These are phyloP conservation scores for Takifugu flavidus DNA, from an alignment of 2,113 vertebrate genomes.

Conservation along the genomic window DNA sequence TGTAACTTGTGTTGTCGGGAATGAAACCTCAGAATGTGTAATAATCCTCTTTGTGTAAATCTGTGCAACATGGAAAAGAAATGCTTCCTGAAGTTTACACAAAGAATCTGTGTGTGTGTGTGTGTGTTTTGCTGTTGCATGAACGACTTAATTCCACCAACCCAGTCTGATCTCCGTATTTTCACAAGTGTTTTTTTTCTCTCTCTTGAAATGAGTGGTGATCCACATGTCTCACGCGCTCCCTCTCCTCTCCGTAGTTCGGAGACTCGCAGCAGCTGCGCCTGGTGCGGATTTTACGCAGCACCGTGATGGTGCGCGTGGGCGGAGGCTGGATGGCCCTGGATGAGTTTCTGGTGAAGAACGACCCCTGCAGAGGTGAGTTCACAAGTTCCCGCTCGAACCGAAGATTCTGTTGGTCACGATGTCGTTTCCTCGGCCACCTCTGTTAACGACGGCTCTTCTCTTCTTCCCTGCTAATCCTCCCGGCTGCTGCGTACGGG, in stretches of 20 bases:
- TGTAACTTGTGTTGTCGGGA: slow-evolving; percentile 64
- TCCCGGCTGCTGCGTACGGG: slow-evolving; percentile 78
- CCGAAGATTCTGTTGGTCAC: neutral
- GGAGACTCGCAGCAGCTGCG: slow-evolving; percentile 97
- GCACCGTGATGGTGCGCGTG: slow-evolving; percentile 98
- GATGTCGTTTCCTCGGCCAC: slow-evolving; percentile 19
- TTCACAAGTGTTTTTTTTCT: neutral
- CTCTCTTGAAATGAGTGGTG: neutral
- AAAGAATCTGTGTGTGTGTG: neutral
- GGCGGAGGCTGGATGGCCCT: slow-evolving; percentile 99
- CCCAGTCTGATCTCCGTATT: neutral
- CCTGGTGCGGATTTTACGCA: slow-evolving; percentile 93
- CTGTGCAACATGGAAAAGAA: slow-evolving; percentile 59
- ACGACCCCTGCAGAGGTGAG: slow-evolving; percentile 97
- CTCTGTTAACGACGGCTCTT: slow-evolving; percentile 37
- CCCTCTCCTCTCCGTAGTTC: slow-evolving; percentile 73
- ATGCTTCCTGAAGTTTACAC: slow-evolving; percentile 32
- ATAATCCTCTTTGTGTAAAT: slow-evolving; percentile 33
- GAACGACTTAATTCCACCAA: neutral
- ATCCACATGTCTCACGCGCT: slow-evolving; percentile 18
- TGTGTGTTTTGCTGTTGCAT: neutral
- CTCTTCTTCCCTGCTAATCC: slow-evolving; percentile 46
- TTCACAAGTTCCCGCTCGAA: slow-evolving; percentile 27
- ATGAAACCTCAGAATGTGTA: slow-evolving; percentile 50
- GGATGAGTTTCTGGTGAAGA: slow-evolving; percentile 98